Evolutionary conservation across 2,113 vertebrate species (phyloP), one percentile per base, ranked within the genome.

Genomic region (Seriola rivoliana): DNA sequence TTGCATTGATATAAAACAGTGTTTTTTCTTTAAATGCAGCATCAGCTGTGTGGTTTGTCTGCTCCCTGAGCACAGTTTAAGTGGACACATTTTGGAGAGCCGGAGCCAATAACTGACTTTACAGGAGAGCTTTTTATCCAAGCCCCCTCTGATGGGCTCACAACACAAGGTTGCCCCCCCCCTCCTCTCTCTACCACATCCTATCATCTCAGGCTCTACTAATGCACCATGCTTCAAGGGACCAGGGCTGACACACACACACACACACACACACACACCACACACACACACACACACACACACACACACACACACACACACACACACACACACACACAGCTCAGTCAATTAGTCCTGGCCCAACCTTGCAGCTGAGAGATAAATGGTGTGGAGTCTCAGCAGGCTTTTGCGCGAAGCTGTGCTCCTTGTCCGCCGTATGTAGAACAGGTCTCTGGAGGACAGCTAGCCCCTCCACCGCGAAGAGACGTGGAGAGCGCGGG

Each of bases 291-390:
- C 73, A 75, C 69, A 73, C 81, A 85, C 75, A 75, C 46, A 54
- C 70, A 72, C 57, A 70, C 46, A 63, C 46, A 79, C 75, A 64
- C 70, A 72, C 57, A 70, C 46, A 63, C 46, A 60, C 59, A 65
- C 40, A 85, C 29, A 77, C 8, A 70, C 74, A 78, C 73, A 75
- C 69, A 73, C 81, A 85, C 75, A 75, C 46, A 54, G 69, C 79
- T 89, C 88, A 91, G 90, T 92, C 93, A 94, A 94, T 93, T 93
- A 94, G 91, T 91, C 83, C 78, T 78, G 88, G 89, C 89, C 90
- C 89, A 92, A 94, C 91, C 91, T 91, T 92, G 88, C 89, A 90
- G 91, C 89, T 86, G 90, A 85, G 85, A 91, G 89, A 93, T 93
- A 93, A 94, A 93, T 92, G 93, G 84, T 89, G 89, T 88, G 81